Evolutionary conservation across 2,888 invertebrate species (phyloP), one percentile per base, ranked within the genome.

Genomic region (Eulithis testata): DNA sequence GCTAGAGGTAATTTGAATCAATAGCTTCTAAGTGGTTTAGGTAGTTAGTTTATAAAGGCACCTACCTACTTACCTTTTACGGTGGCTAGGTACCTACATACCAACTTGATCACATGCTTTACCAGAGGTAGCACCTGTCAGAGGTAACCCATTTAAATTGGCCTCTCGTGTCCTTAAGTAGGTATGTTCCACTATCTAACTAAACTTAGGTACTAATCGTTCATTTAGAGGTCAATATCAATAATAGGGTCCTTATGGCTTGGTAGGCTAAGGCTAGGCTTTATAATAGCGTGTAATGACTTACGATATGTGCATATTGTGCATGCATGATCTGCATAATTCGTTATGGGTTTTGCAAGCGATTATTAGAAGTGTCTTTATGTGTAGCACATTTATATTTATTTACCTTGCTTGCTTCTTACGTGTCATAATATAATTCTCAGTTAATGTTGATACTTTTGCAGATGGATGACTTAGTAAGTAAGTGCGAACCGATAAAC

Each of bases 251-350:
- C 65, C 66, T 66, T 63, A 55, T 52, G 45, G 49, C 44, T 21
- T 4, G 73, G 55, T 71, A 65, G 71, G 73, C 66, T 79, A 79
- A 81, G 80, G 81, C 73, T 79, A 76, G 62, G 69, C 69, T 70
- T 69, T 72, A 68, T 76, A 79, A 79, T 77, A 55, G 65, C 74
- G 44, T 73, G 65, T 79, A 79, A 79, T 79, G 50, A 71, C 69
- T 55, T 59, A 68, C 71, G 70, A 72, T 74, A 71, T 67, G 71
- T 70, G 57, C 77, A 72, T 68, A 71, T 73, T 67, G 71, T 70
- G 57, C 77, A 72, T 68, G 72, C 73, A 76, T 73, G 70, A 73
- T 81, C 75, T 78, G 70, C 79, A 78, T 81, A 76, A 77, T 76
- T 70, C 58, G 58, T 55, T 69, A 62, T 65, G 66, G 63, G 62